Base-by-base conservation (phyloP, 2,797 vertebrate genomes). In the Emys orbicularis region DNA sequence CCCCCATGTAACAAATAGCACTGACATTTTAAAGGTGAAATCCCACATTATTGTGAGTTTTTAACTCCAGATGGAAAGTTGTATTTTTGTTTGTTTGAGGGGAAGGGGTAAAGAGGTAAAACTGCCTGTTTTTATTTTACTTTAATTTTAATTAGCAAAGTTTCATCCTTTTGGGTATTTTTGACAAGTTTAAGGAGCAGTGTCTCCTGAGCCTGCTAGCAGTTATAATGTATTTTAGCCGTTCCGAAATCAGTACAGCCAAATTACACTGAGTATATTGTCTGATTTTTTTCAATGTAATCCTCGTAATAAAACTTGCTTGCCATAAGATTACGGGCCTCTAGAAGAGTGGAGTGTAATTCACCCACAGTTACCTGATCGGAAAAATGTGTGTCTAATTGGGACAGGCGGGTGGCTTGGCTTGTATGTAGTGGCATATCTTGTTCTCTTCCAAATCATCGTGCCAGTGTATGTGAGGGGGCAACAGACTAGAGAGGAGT, bases 1-100 rank as follows among this genome's bases (percentile, higher is more conserved):
- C 34, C 8, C 15, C 68, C 97, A 94, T 96, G 84, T 89, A 96
- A 94, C 88, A 95, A 86, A 96, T 96, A 97, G 61, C 89, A 94
- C 87, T 89, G 79, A 88, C 89, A 77, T 94, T 57, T 94, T 95
- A 53, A 61, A 83, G 89, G 96, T 96, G 92, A 94, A 94, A 88
- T 92, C 90, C 56, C 84, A 83, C 84, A 79, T 90, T 65, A 57
- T 83, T 91, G 96, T 95, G 96, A 97, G 96, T 97, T 97, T 96
- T 95, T 93, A 92, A 92, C 95, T 97, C 93, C 59, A 47, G 83
- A 84, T 6, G 81, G 79, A 95, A 96, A 97, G 94, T 97, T 95
- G 50, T 95, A 0, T 83, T 96, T 95, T 76, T 87, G 21, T 91
- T 92, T 41, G 15, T 57, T 59, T 57, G 86, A 81, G 56, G 57